phyloP scores from a whole-genome alignment of 2,797 vertebrate genomes.

The Pseudopleuronectes americanus region DNA sequence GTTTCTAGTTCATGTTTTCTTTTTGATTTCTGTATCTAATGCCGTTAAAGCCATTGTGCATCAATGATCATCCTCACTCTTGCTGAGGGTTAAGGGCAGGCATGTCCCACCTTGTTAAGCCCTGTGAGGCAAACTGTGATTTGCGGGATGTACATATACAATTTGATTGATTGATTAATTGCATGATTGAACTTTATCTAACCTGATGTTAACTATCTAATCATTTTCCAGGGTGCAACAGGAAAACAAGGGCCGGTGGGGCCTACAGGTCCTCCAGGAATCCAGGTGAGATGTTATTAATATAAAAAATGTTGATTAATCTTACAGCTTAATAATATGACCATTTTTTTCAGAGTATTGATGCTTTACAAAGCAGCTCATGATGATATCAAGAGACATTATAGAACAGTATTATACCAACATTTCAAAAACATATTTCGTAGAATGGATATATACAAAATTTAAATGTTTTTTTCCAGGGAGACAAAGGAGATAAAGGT shows the following conservation, averaged over 20 bases:
- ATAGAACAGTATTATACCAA: background rate
- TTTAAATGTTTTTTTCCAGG: conserved; percentile 64
- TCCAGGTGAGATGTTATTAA: conserved; percentile 68
- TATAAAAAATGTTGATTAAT: background rate
- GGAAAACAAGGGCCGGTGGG: conserved; percentile 85
- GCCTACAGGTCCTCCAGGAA: conserved; percentile 73
- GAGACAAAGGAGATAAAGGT: conserved; percentile 83
- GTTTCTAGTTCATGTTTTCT: too few relatives aligned
- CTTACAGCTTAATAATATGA: background rate
- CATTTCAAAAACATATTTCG: background rate
- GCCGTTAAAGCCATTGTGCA: too few relatives aligned
- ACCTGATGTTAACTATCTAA: background rate
- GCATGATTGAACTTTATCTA: background rate
- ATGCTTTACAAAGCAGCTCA: background rate
- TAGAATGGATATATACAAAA: background rate
- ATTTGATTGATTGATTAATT: too few relatives aligned
- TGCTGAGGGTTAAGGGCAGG: too few relatives aligned
- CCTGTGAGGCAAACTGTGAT: too few relatives aligned
- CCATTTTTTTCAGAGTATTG: background rate
- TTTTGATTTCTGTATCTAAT: too few relatives aligned
- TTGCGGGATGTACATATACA: too few relatives aligned
- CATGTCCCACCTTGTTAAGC: too few relatives aligned
- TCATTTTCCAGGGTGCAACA: conserved; percentile 75
- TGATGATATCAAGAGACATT: background rate
- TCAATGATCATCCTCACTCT: too few relatives aligned